A percentile compares a stretch with the other conserved stretches of the same genome.
Conservation (phyloP, 1,140 invertebrate species). For the Mamestra configurata region DNA sequence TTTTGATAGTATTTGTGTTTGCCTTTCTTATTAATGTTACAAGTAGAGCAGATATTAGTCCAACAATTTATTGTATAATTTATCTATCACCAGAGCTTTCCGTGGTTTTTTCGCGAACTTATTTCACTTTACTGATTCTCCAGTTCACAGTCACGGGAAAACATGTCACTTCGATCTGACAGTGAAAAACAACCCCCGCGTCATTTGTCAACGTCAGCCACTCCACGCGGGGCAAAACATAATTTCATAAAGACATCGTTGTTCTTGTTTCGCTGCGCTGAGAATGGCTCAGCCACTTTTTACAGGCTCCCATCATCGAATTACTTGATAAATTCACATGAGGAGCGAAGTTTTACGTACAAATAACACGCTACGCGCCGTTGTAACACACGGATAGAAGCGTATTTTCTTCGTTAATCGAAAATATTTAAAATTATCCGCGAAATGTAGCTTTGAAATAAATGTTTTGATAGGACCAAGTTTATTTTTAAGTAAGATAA, state of each 20-base stretch:
- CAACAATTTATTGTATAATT: not conserved
- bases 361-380: slow-evolving; percentile 16
- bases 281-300: slow-evolving; percentile 55
- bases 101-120: slow-evolving; percentile 61
- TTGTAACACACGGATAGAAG: slow-evolving; percentile 1
- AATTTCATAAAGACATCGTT: slow-evolving; percentile 84
- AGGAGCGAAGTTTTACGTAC: not conserved
- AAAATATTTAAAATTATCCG: slow-evolving; percentile 2
- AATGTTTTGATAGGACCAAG: not conserved
- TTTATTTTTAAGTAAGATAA: not conserved
- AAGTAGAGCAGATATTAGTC: not conserved
- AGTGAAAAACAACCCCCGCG: slow-evolving; percentile 80
- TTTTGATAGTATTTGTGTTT: not conserved
- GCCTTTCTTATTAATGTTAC: not conserved
- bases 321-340: slow-evolving; percentile 62
- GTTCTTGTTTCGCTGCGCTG: slow-evolving; percentile 72
- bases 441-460: not conserved
- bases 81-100: slow-evolving; percentile 48
- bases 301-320: slow-evolving; percentile 66
- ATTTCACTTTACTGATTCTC: slow-evolving; percentile 75
- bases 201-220: slow-evolving; percentile 84
- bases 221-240: slow-evolving; percentile 81
- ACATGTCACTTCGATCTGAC: slow-evolving; percentile 83
- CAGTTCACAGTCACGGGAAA: slow-evolving; percentile 73
- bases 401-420: slow-evolving; percentile 21